Evolutionary conservation across 2,888 invertebrate genomes (phyloP), one percentile per base, ranked within the genome.

Genomic region (Periphyllus acericola): DNA sequence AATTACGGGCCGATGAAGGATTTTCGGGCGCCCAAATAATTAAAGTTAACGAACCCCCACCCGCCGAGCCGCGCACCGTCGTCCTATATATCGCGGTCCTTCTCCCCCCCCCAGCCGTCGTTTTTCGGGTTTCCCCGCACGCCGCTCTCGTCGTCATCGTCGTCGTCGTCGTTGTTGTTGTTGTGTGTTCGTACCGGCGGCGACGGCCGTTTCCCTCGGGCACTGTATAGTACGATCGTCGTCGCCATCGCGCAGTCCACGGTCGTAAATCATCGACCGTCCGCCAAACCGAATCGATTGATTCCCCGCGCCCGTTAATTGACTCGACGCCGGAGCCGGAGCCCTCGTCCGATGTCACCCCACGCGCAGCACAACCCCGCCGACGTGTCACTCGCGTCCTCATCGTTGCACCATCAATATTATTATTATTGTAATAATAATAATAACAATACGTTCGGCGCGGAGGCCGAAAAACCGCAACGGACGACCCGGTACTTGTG

Each of bases 1-100:
- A 84, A 84, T 84, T 84, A 85, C 85, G 76, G n/a, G 68, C 46
- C 76, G 84, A 66, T 36, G 84, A 84, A 84, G 84, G 68, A 78
- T 85, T 68, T 85, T 84, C 84, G 76, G 84, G 40, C 84, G 76
- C 60, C 46, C 84, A 46, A 84, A 84, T 84, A 84, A 84, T 84
- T 84, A 84, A 84, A 84, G 76, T 84, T 76, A 78, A 84, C 76
- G 84, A 84, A 76, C 84, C 46, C 17, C 55, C 34, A 66, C 21
- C 9, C 46, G 40, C 19, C 68, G 17, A 25, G 34, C 36, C 3
- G 14, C 34, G n/a, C n/a, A n/a, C n/a, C n/a, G n/a, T n/a, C n/a
- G n/a, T n/a, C n/a, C n/a, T n/a, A n/a, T n/a, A n/a, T n/a, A n/a
- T n/a, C n/a, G n/a, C n/a, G 29, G 32, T 25, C n/a, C 5, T 25